Base-by-base conservation (phyloP, 2,797 vertebrate species). In the Enteromius mattozi region DNA sequence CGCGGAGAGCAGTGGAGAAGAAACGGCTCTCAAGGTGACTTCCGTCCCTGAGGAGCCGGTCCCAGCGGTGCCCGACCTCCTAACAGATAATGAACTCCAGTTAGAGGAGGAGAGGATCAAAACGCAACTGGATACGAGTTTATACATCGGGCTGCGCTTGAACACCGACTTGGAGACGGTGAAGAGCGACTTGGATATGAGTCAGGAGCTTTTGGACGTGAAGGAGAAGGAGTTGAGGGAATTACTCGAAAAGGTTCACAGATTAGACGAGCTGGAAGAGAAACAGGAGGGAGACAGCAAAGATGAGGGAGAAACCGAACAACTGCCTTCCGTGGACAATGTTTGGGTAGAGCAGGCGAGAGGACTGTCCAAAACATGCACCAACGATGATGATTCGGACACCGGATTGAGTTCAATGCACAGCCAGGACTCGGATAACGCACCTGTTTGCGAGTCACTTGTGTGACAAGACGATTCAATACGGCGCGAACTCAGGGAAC, bases 361-460 rank as follows among this genome's bases (percentile, higher is more conserved):
- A 30, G 95, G 95, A 71, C 89, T 96, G 61, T 94, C 96, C 54
- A 97, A 97, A 89, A 92, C 92, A 87, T 93, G 94, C 76, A 92
- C 92, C 17, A 96, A 97, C 69, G 98, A 97, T n/a, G 98, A 99
- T 89, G 98, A 99, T 90, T 99, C 98, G 3, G 98, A 99, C 91
- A 99, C 98, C 0, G 98, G 98, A 2, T 92, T 99, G 89, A 99
- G 98, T 87, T 99, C 98, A 59, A 99, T 99, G 98, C 97, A 99
- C 94, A 99, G 98, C 91, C 98, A 99, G 92, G 98, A 99, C 93
- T 99, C 98, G 0, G 98, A 99, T 91, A 97, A 96, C 40, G 84
- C 94, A 0, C 96, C 96, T 0, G 96, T 97, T 74, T 98, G 96
- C 54, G 98, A 99, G 89, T 99, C 98, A 0, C 95, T 99, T 0